Percentiles rank a stretch among this genome's conserved stretches.
Conservation (phyloP, 2,113 vertebrate species). For the Centropus bengalensis region DNA sequence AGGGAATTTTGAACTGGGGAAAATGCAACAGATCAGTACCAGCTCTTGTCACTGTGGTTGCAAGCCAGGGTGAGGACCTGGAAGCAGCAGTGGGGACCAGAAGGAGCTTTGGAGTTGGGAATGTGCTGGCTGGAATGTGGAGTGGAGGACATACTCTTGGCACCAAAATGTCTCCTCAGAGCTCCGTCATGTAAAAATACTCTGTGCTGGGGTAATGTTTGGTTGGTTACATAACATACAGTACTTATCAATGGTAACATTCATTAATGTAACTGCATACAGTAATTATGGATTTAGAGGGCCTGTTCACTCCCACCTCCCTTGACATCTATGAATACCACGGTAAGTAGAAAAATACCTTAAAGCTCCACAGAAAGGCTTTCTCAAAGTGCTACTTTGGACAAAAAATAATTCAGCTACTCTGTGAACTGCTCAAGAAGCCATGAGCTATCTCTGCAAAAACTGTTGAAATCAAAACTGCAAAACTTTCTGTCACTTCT, state of each 20-base stretch:
- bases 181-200: slow-evolving; percentile 21
- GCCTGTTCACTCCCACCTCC: background rate
- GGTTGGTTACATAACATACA: background rate
- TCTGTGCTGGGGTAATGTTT: background rate
- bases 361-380: slow-evolving; percentile 16
- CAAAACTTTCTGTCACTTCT: background rate
- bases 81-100: background rate
- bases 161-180: background rate
- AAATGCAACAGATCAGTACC: background rate
- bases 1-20: background rate
- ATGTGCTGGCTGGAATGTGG: background rate
- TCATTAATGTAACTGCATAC: background rate
- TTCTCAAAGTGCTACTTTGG: background rate
- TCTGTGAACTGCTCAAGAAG: background rate
- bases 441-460: background rate
- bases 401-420: slow-evolving; percentile 1
- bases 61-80: background rate
- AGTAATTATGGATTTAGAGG: slow-evolving; percentile 10
- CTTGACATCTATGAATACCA: slow-evolving; percentile 20
- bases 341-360: slow-evolving; percentile 18
- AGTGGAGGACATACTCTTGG: background rate
- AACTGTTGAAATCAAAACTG: background rate
- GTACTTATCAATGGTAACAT: background rate
- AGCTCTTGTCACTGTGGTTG: background rate
- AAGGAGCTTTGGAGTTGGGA: background rate